These are phyloP conservation scores for Drosophila borborema DNA, from an alignment of 2,888 invertebrate genomes.

Conservation along the genomic window DNA sequence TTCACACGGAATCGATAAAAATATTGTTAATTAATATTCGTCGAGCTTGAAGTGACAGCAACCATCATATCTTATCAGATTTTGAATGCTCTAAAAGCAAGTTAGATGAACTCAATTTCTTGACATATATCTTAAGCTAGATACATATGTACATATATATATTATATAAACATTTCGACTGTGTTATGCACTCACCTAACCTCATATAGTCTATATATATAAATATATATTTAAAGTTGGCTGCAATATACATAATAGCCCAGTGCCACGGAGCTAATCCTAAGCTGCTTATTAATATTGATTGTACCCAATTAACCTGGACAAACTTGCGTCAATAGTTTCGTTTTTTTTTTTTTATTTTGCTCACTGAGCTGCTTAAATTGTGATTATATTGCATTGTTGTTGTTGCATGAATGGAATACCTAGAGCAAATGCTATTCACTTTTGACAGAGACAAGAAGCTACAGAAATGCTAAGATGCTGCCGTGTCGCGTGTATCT, in stretches of 20 bases:
- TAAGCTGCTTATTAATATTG: constrained; percentile 16
- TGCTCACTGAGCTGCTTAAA: constrained; percentile 2
- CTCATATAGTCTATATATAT: neutral
- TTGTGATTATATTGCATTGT: constrained; percentile 1
- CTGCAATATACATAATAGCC: neutral
- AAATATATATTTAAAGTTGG: neutral
- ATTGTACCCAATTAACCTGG: constrained; percentile 7
- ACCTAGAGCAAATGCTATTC: neutral
- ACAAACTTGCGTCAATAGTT: constrained; percentile 2
- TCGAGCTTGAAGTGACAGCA: neutral
- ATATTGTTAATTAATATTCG: constrained; percentile 35
- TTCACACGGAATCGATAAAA: constrained; percentile 26
- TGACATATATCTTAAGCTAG: neutral
- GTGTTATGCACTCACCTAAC: neutral
- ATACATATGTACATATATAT: too few species aligned
- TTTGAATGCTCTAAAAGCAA: neutral
- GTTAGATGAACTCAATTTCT: neutral
- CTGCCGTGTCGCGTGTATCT: neutral
- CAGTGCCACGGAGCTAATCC: neutral
- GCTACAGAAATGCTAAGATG: neutral
- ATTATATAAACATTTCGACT: too few species aligned
- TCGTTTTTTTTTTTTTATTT: neutral
- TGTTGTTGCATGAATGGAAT: neutral
- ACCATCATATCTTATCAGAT: neutral
- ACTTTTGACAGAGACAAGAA: neutral